A percentile compares a stretch with the other conserved stretches of the same genome.
Conservation (phyloP, 2,888 invertebrate genomes). For the Fragum whitleyi region DNA sequence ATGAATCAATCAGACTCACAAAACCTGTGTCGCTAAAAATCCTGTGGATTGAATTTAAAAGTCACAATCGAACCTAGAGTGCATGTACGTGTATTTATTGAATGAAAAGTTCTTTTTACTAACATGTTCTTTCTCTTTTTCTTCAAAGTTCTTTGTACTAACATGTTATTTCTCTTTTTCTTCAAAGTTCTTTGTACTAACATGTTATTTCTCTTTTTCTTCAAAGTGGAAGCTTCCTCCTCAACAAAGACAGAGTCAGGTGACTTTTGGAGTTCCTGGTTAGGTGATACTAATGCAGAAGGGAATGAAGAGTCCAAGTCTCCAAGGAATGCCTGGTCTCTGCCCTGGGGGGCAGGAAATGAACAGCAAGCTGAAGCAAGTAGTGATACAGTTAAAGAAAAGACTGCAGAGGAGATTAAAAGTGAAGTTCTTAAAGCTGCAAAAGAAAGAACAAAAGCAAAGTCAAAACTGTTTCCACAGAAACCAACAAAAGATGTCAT, state of each 20-base stretch:
- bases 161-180: too few species aligned
- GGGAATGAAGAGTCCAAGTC: constrained; percentile 25
- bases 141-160: too few species aligned
- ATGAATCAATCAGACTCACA: too few species aligned
- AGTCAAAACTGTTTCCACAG: constrained; percentile 58
- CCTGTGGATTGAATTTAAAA: too few species aligned
- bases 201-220: too few species aligned
- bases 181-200: too few species aligned
- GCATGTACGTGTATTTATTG: too few species aligned
- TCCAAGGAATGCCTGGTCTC: constrained; percentile 49
- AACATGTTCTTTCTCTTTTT: too few species aligned
- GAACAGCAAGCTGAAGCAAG: constrained; percentile 24
- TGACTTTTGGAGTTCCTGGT: constrained; percentile 66
- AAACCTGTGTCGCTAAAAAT: too few species aligned
- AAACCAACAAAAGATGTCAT: constrained; percentile 25
- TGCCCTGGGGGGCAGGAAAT: constrained; percentile 52
- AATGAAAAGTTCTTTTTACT: too few species aligned
- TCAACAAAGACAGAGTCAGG: background rate
- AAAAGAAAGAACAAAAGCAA: constrained; percentile 63
- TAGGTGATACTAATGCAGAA: constrained; percentile 38
- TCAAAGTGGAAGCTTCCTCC: background rate
- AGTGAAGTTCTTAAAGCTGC: constrained; percentile 64
- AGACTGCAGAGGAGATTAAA: constrained; percentile 64
- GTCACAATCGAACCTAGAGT: too few species aligned
- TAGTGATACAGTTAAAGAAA: constrained; percentile 49